A percentile compares a stretch with the other conserved stretches of the same genome.
These are phyloP conservation scores for Hecatera dysodea DNA, from an alignment of 2,888 invertebrate species.

Conservation along the genomic window DNA sequence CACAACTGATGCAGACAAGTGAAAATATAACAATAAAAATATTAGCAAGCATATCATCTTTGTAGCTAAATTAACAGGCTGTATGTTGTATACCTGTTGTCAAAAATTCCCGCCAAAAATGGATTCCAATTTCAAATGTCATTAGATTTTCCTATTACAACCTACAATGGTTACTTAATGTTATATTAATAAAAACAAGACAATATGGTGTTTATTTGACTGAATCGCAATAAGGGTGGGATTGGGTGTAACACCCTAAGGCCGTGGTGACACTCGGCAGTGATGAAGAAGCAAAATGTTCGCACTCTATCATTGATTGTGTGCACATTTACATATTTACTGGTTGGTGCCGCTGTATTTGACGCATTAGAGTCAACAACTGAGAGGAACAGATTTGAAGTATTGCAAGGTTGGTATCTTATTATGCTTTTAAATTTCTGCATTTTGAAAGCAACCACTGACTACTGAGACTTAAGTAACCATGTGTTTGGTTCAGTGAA, in stretches of 20 bases:
- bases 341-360: conserved; percentile 99
- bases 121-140: conserved; percentile 71
- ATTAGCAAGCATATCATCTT: conserved; percentile 76
- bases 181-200: conserved; percentile 67
- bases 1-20: conserved; percentile 62
- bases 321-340: conserved; percentile 99
- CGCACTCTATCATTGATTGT: conserved; percentile 99
- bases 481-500: no score
- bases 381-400: conserved; percentile 97
- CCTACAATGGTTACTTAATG: conserved; percentile 81
- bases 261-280: conserved; percentile 85
- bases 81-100: conserved; percentile 63
- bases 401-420: conserved; percentile 93
- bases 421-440: neutral
- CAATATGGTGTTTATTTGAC: conserved; percentile 74
- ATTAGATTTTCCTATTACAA: conserved; percentile 51
- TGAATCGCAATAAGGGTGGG: conserved; percentile 72
- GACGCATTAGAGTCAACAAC: conserved; percentile 99
- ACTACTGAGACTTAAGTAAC: no score
- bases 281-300: conserved; percentile 99
- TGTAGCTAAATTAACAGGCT: conserved; percentile 69
- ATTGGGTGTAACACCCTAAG: conserved; percentile 82
- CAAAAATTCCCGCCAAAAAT: conserved; percentile 70
- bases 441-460: no score
- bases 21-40: conserved; percentile 64